Evolutionary conservation across 2,113 vertebrate genomes (phyloP).

Genomic region (Columbina picui): DNA sequence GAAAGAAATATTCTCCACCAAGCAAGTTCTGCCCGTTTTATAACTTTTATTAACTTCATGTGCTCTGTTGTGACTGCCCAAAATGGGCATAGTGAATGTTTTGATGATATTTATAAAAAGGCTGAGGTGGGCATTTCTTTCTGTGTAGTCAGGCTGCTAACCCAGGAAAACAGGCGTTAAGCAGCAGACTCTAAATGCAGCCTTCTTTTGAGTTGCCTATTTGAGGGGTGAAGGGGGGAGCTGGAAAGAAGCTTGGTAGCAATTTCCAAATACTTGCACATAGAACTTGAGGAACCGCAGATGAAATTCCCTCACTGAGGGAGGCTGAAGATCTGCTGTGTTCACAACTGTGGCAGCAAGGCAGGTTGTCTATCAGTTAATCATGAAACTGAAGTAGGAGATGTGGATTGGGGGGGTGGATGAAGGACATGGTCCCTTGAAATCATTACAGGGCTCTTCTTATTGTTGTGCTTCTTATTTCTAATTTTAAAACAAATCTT

Average conservation of each 20-base stretch:
- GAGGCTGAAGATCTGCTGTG: neutral
- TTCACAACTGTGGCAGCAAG: neutral
- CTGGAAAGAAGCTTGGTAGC: neutral
- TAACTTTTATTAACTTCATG: conserved; percentile 42
- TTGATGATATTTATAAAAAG: conserved; percentile 24
- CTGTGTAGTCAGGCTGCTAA: neutral
- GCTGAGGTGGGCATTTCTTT: neutral
- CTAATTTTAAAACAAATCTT: neutral
- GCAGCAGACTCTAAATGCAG: neutral
- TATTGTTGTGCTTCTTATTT: neutral
- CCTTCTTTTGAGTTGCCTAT: neutral
- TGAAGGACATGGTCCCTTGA: neutral
- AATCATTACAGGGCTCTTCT: neutral
- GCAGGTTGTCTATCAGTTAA: neutral
- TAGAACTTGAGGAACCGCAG: neutral
- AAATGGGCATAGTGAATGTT: neutral
- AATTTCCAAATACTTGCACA: neutral
- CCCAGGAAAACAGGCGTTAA: neutral
- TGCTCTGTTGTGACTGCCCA: conserved; percentile 10
- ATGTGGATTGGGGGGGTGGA: neutral
- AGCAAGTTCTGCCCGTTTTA: neutral
- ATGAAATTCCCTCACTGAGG: neutral
- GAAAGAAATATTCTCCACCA: conserved; percentile 12
- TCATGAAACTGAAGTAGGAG: neutral
- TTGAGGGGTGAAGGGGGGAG: neutral